Evolutionary conservation across 2,113 vertebrate genomes (phyloP), one percentile per base, ranked within the genome.

Genomic region (Peromyscus californicus): DNA sequence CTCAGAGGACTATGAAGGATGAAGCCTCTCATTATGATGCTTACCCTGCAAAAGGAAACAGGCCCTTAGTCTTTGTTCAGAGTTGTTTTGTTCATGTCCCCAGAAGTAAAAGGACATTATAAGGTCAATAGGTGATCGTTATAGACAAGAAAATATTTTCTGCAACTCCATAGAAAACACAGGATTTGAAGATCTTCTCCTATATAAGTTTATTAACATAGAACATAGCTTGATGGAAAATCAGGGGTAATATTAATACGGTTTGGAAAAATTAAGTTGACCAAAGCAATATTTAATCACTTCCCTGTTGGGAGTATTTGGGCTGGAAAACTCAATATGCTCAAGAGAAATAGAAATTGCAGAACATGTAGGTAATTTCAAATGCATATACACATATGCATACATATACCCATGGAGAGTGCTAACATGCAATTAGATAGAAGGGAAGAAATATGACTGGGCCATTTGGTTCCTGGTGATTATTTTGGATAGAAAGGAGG

Each of bases 321-420:
- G 22, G 29, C 31, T 87, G 17, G 74, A 95, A 94, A 96, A 51
- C 11, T 48, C 67, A 90, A 79, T 76, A 93, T 69, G 29, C 59
- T 95, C 63, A 90, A 76, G 59, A 59, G 91, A 90, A 70, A 92
- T 89, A 74, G 72, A 97, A 95, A 89, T 79, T 87, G 51, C 42
- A 93, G 17, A 45, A 63, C 15, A 87, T 72, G 21, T 85, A 65
- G 78, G 17, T 93, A 97, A 96, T 96, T 95, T 93, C 89, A 91
- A 94, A 94, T 33, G 72, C 1, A 61, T 48, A 63, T 29, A 51
- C 22, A 89, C 29, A 31, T 57, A 76, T 22, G 59, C 79, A 74
- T 57, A 57, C 83, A 79, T 75, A 84, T 72, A 72, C 15, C 33
- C 65, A 70, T 36, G 22, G 89, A 96, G 65, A 95, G 61, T 93